phyloP scores from a whole-genome alignment of 2,113 vertebrate genomes.

The Axis porcinus region DNA sequence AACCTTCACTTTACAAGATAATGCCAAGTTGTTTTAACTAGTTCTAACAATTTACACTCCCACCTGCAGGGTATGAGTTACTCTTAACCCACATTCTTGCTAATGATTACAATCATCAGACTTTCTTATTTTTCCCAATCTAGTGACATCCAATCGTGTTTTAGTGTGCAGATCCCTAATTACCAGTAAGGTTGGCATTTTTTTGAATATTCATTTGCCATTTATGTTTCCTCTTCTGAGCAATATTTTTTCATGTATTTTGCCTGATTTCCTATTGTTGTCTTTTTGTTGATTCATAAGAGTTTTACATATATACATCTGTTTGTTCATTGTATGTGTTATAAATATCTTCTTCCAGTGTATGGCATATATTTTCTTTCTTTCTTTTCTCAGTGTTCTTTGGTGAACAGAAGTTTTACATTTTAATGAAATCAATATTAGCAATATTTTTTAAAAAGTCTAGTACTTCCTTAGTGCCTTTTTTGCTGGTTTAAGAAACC shows the following conservation, averaged over 20 bases:
- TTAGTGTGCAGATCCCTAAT: constrained; percentile 48
- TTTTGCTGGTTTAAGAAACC: constrained; percentile 1
- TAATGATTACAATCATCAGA: neutral
- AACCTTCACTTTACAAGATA: neutral
- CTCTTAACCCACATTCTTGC: neutral
- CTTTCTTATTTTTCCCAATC: neutral
- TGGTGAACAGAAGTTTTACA: constrained; percentile 25
- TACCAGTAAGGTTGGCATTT: neutral
- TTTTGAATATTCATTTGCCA: neutral
- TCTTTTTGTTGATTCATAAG: neutral
- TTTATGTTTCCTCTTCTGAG: constrained; percentile 14
- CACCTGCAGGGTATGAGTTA: neutral
- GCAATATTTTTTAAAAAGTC: neutral
- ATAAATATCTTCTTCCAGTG: neutral
- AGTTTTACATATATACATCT: neutral
- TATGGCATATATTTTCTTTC: neutral
- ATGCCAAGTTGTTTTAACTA: constrained; percentile 1
- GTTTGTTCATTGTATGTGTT: neutral
- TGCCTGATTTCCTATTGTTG: neutral
- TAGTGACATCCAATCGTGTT: constrained; percentile 13
- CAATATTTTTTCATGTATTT: neutral
- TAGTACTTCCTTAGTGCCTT: constrained; percentile 39
- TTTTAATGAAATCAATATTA: constrained; percentile 14
- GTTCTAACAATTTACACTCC: neutral
- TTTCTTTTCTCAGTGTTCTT: neutral